Percentiles rank a stretch among this genome's conserved stretches.
Conservation (phyloP, 2,797 vertebrate species). For the Synaphobranchus kaupii region DNA sequence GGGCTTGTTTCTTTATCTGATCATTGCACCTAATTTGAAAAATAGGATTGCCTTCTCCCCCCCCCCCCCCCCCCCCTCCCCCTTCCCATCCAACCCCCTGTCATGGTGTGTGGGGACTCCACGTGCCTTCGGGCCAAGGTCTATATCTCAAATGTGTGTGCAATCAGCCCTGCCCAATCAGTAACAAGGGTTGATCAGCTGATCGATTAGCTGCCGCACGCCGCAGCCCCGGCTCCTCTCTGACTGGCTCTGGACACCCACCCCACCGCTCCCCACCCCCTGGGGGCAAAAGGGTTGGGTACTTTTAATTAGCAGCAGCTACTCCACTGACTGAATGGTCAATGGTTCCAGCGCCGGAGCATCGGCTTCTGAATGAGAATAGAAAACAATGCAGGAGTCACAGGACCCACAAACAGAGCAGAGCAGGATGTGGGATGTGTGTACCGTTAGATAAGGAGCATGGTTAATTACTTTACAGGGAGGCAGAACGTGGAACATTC, state of each 20-base stretch:
- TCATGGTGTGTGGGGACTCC: constrained; percentile 72
- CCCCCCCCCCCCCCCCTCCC: not conserved
- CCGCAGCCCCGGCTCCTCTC: constrained; percentile 69
- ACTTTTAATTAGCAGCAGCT: constrained; percentile 90
- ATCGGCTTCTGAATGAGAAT: constrained; percentile 82
- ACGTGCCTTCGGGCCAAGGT: constrained; percentile 69
- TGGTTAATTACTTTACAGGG: constrained; percentile 71
- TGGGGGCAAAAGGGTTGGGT: constrained; percentile 79
- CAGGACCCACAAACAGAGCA: constrained; percentile 44
- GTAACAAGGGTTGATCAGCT: constrained; percentile 87
- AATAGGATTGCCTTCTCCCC: constrained; percentile 39
- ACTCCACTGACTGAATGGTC: constrained; percentile 80
- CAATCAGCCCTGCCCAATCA: constrained; percentile 87
- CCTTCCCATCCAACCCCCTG: constrained; percentile 40
- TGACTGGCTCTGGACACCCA: constrained; percentile 67
- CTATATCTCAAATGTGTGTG: constrained; percentile 81
- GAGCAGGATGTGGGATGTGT: constrained; percentile 47
- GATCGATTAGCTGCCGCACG: constrained; percentile 77
- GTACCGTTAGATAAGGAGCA: constrained; percentile 71
- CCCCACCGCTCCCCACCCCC: constrained; percentile 41
- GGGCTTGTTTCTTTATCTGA: constrained; percentile 39
- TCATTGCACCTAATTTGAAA: constrained; percentile 45
- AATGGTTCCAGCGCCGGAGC: constrained; percentile 82
- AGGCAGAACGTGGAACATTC: not conserved
- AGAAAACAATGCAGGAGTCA: constrained; percentile 71